phyloP scores from a whole-genome alignment of 2,888 invertebrate genomes.

The Rhagonycha lutea region DNA sequence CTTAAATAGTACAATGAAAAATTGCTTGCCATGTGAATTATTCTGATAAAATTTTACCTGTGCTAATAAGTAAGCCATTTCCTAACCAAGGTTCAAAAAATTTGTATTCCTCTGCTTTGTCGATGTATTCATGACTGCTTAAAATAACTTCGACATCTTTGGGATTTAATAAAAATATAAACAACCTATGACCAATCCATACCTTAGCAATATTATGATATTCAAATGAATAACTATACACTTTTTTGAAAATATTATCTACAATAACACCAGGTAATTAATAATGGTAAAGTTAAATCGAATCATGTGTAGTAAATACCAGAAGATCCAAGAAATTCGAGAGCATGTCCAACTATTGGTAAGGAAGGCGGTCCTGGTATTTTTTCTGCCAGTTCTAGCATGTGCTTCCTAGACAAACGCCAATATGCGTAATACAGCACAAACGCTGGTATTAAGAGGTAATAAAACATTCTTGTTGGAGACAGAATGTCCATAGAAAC shows the following conservation, averaged over 20 bases:
- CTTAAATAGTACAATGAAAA: constrained; percentile 41
- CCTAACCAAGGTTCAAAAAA: constrained; percentile 86
- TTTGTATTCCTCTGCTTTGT: constrained; percentile 77
- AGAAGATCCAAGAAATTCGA: constrained; percentile 74
- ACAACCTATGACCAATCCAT: constrained; percentile 78
- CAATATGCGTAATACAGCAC: constrained; percentile 52
- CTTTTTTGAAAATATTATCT: constrained; percentile 73
- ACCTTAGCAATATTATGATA: constrained; percentile 66
- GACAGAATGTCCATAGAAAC: neutral
- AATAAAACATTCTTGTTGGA: constrained; percentile 9
- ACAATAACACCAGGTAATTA: constrained; percentile 34
- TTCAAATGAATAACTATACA: constrained; percentile 60
- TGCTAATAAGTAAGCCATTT: constrained; percentile 79
- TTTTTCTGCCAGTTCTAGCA: constrained; percentile 72
- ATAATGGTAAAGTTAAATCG: neutral
- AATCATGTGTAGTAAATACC: constrained; percentile 61
- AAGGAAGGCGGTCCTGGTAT: constrained; percentile 73
- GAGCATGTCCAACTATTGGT: constrained; percentile 76
- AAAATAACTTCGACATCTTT: constrained; percentile 78
- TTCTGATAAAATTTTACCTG: constrained; percentile 60
- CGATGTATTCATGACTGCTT: constrained; percentile 79
- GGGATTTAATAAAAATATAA: constrained; percentile 77
- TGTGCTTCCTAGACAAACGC: constrained; percentile 70
- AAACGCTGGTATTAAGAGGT: constrained; percentile 11
- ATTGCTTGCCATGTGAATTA: neutral